Evolutionary conservation across 2,113 vertebrate genomes (phyloP), one percentile per base, ranked within the genome.

Genomic region (Nibea albiflora): DNA sequence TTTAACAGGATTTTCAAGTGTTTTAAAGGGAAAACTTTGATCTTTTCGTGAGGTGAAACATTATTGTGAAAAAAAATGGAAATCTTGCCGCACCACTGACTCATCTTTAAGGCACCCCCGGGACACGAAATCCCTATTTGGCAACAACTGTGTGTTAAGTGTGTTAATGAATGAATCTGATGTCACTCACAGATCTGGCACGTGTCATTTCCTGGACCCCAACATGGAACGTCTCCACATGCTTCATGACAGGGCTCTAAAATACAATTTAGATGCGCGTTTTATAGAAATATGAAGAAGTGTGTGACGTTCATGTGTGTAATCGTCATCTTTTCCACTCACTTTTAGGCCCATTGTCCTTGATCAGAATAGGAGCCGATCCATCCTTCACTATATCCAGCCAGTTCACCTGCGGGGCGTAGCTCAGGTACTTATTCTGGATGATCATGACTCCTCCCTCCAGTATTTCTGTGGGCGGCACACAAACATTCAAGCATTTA

Each of bases 401-500:
- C 97, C 97, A 98, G 85, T 97, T 95, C 56, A 98, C 95, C 57
- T 96, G 92, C 4, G 94, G 93, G 61, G 95, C 94, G 50, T 96
- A 96, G 90, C 96, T 97, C 79, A 98, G 93, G 84, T 96, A 96
- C n/a, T 95, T 94, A 4, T 98, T 98, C 83, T 93, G 92, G 81
- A 94, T 92, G 81, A 98, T 97, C 80, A 95, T 95, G 56, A 98
- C 96, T 0, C 96, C 96, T 17, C 97, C 97, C 5, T 96, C 94
- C 85, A 98, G 92, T 83, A 99, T 98, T 93, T 99, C 97, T 98
- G 95, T 81, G 62, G 61, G 74, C 7, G 57, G 62, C 71, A 92
- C 35, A 88, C 67, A 90, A 11, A 53, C 20, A 73, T 79, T 66
- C 67, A 90, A 9, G 49, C 20, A 73, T 79, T 68, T 64, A 88